Base-by-base conservation (phyloP, 64 coral and sea anemone species). In the Montipora efflorescens region DNA sequence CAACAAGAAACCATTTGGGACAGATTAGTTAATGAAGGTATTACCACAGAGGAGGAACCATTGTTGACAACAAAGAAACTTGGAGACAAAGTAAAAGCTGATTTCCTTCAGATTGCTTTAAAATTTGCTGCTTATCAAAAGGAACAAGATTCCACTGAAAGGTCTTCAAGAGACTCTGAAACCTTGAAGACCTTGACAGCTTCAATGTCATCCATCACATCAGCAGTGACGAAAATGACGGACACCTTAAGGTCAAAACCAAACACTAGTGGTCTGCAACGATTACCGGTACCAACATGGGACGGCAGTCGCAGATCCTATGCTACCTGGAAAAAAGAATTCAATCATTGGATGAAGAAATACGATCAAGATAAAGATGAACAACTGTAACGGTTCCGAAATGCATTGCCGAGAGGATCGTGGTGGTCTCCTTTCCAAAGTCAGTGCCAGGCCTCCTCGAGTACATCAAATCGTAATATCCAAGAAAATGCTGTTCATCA, bases 401-500 rank as follows among this genome's bases (percentile, higher is more conserved):
- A 79, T 50, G 77, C 77, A 0, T 4, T 76, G 28, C 74, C 74
- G 3, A 76, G 47, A 76, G 28, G 28, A 4, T 76, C 23, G 23
- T 75, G 36, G 36, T 36, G 36, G 79, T 44, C 77, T 48, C 77
- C 46, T 14, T 50, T 79, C 77, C 77, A 48, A 79, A 79, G 77
- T 79, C 48, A 79, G 77, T 49, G 44, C 86, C 50, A 79, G 48
- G 77, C 43, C 11, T 44, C 16, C 7, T 49, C 77, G 48, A 9
- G 43, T 49, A 79, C 77, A 50, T 79, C 7, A 44, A 79, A 79
- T 16, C 43, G 77, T 79, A 79, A 79, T 16, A 50, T 79, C 74
- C 74, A 77, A 77, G 74, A 21, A 4, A 77, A 77, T 14, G 72
- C 67, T 25, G 67, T 71, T 66, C 9, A 78, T 48, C 87, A 89